A percentile compares a stretch with the other conserved stretches of the same genome.
Conservation (phyloP, 2,113 vertebrate species). For the Glaucomys volans region DNA sequence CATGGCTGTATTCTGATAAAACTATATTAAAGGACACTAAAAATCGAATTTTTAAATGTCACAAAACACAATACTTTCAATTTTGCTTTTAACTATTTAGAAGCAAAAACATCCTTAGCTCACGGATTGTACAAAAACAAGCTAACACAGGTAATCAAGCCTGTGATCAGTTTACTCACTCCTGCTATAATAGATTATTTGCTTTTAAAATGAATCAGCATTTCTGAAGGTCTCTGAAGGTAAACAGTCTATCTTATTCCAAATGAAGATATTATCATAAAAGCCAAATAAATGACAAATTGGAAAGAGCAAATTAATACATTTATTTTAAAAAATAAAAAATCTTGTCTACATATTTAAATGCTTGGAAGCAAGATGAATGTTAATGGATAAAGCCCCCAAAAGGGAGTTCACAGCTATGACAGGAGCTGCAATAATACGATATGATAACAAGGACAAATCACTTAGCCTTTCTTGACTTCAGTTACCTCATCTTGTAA, state of each 20-base stretch:
- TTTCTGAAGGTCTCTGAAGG: slow-evolving; percentile 1
- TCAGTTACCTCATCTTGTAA: not conserved
- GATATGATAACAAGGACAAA: not conserved
- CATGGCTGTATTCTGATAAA: not conserved
- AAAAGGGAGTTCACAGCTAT: not conserved
- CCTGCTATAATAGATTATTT: not conserved
- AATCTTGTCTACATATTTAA: not conserved
- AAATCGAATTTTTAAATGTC: not conserved
- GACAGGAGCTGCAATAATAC: not conserved
- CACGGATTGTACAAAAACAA: not conserved
- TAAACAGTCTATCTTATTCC: not conserved
- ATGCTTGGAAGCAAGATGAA: not conserved
- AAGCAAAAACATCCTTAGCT: not conserved
- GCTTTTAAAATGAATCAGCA: not conserved
- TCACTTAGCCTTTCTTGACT: not conserved
- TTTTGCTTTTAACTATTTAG: not conserved
- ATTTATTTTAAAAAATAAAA: not conserved
- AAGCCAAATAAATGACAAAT: not conserved
- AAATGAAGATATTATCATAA: not conserved
- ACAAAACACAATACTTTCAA: not conserved
- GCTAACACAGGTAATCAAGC: too few relatives aligned
- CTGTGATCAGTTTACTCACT: not conserved
- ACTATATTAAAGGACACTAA: not conserved
- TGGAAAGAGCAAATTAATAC: not conserved
- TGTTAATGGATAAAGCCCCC: not conserved